Evolutionary conservation across 2,888 invertebrate species (phyloP).

Genomic region (Volucella zonaria): DNA sequence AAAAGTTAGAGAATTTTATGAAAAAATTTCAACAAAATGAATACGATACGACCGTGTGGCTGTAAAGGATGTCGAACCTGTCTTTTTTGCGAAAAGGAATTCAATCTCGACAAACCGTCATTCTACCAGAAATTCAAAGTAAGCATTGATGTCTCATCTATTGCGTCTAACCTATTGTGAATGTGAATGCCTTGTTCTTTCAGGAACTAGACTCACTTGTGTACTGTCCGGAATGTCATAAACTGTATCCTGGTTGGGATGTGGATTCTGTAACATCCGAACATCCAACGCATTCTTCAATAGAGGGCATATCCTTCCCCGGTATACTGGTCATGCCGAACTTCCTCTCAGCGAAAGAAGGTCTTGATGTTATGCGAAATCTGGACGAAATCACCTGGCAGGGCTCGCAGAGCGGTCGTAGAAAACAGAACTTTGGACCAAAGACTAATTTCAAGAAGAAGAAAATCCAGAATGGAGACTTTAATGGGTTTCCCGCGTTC

Average conservation of each 20-base stretch:
- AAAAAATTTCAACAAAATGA: slow-evolving; percentile 76
- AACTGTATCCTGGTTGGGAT: slow-evolving; percentile 90
- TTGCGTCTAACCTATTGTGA: background rate
- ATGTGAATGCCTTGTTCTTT: slow-evolving; percentile 69
- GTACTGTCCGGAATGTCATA: slow-evolving; percentile 90
- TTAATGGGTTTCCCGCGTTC: slow-evolving; percentile 92
- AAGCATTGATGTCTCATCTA: slow-evolving; percentile 51
- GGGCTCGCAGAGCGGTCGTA: slow-evolving; percentile 95
- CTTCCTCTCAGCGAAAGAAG: slow-evolving; percentile 90
- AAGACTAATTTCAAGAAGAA: slow-evolving; percentile 98
- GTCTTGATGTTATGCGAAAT: slow-evolving; percentile 85
- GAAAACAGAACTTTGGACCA: slow-evolving; percentile 99
- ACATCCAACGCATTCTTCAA: slow-evolving; percentile 86
- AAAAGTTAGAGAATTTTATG: slow-evolving; percentile 7
- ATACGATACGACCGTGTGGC: slow-evolving; percentile 88
- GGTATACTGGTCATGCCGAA: slow-evolving; percentile 88
- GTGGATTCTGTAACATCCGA: slow-evolving; percentile 84
- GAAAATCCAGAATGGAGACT: slow-evolving; percentile 90
- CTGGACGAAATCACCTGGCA: slow-evolving; percentile 94
- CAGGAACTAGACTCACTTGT: slow-evolving; percentile 86
- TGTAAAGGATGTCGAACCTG: slow-evolving; percentile 96
- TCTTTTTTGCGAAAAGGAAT: slow-evolving; percentile 90
- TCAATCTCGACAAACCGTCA: slow-evolving; percentile 80
- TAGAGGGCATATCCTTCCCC: slow-evolving; percentile 81
- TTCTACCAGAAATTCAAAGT: slow-evolving; percentile 79